Conservation (phyloP, 2,888 invertebrate genomes). For the Rotaria sp. region DNA sequence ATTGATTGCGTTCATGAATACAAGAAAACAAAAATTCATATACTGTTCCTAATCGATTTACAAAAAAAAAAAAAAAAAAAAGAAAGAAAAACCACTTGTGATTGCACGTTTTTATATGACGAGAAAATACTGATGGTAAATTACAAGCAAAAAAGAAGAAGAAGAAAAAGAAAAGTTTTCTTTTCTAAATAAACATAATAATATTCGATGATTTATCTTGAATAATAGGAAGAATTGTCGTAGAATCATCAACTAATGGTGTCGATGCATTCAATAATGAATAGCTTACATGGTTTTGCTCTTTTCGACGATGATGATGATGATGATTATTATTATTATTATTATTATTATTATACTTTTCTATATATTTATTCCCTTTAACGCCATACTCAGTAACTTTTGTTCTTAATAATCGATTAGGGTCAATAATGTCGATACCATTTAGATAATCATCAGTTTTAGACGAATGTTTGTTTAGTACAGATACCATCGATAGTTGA, state of each 20-base stretch:
- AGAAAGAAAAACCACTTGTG: neutral
- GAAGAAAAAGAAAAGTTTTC: neutral
- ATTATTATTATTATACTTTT: too few relatives aligned
- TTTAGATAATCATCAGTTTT: neutral
- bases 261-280: neutral
- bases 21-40: neutral
- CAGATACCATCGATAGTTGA: neutral
- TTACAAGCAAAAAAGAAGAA: neutral
- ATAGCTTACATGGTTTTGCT: neutral
- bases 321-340: too few relatives aligned
- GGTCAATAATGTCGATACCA: neutral
- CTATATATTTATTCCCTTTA: neutral
- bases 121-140: neutral
- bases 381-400: neutral
- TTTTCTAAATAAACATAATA: neutral
- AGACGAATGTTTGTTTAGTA: neutral
- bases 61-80: neutral
- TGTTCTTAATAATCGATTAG: neutral
- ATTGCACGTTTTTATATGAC: neutral
- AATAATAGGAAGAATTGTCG: neutral
- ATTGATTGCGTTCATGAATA: too few relatives aligned
- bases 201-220: slow-evolving; percentile 9
- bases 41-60: neutral
- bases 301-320: neutral
- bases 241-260: neutral